phyloP scores from a whole-genome alignment of 2,888 invertebrate genomes.

The Anorthoa munda region DNA sequence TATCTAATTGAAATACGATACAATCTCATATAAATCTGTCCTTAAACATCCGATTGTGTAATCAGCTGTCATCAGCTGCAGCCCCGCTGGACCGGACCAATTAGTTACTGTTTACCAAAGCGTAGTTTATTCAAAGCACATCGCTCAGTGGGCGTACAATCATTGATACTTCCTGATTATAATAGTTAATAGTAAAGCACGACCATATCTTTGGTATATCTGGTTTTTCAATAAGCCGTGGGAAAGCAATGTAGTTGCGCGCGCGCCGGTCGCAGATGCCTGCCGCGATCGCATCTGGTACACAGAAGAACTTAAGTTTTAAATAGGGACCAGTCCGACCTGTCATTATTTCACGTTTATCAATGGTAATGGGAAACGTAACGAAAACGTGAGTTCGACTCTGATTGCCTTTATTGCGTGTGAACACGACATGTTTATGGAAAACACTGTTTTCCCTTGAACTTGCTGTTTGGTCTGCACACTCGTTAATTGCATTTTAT shows the following conservation, averaged over 20 bases:
- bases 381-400: conserved; percentile 57
- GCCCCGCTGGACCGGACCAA: conserved; percentile 66
- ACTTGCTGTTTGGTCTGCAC: conserved; percentile 61
- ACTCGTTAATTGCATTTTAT: conserved; percentile 55
- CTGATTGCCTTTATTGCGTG: conserved; percentile 74
- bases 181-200: conserved; percentile 74
- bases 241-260: conserved; percentile 82
- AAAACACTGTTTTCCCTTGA: conserved; percentile 67
- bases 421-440: conserved; percentile 76
- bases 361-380: conserved; percentile 74
- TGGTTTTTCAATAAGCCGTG: conserved; percentile 83
- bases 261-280: conserved; percentile 69
- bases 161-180: conserved; percentile 78
- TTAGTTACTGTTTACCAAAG: conserved; percentile 72
- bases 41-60: conserved; percentile 65
- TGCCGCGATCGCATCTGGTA: conserved; percentile 77
- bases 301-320: conserved; percentile 81
- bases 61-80: conserved; percentile 59
- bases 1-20: conserved; percentile 67
- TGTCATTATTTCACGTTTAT: conserved; percentile 78
- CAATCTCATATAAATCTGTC: conserved; percentile 69
- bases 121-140: conserved; percentile 59
- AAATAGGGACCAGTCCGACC: conserved; percentile 78
- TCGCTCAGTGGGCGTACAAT: conserved; percentile 72
- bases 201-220: conserved; percentile 73